Evolutionary conservation across 2,113 vertebrate genomes (phyloP).

Genomic region (Litocranius walleri): DNA sequence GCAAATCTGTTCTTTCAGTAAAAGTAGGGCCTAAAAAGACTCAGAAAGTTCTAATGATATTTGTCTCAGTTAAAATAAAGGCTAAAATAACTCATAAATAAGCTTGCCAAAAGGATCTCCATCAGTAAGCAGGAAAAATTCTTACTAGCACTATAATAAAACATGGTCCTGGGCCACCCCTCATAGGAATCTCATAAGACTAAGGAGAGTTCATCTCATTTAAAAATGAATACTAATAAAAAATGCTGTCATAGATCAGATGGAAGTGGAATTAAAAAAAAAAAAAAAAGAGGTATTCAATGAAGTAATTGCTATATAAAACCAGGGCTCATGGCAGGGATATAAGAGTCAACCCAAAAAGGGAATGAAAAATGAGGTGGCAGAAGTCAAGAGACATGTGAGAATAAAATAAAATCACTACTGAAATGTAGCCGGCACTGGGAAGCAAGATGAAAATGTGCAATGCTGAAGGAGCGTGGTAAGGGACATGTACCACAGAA

Average conservation of each 20-base stretch:
- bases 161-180: not conserved
- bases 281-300: not conserved
- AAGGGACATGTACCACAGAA: not conserved
- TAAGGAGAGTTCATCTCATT: not conserved
- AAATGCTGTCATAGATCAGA: not conserved
- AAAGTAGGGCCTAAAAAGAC: conserved; percentile 13
- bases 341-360: not conserved
- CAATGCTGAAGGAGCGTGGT: not conserved
- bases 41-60: not conserved
- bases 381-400: not conserved
- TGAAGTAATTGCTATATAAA: conserved; percentile 13
- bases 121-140: not conserved
- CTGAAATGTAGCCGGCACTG: not conserved
- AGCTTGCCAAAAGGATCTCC: not conserved
- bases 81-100: not conserved
- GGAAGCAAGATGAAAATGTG: not conserved
- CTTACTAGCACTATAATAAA: not conserved
- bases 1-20: not conserved
- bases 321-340: not conserved
- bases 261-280: not conserved
- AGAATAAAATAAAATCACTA: not conserved
- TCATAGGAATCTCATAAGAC: not conserved
- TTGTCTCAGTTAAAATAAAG: conserved; percentile 17
- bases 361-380: not conserved
- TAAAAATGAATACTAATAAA: not conserved